Base-by-base conservation (phyloP, 2,113 vertebrate genomes). In the Poeciliopsis prolifica region DNA sequence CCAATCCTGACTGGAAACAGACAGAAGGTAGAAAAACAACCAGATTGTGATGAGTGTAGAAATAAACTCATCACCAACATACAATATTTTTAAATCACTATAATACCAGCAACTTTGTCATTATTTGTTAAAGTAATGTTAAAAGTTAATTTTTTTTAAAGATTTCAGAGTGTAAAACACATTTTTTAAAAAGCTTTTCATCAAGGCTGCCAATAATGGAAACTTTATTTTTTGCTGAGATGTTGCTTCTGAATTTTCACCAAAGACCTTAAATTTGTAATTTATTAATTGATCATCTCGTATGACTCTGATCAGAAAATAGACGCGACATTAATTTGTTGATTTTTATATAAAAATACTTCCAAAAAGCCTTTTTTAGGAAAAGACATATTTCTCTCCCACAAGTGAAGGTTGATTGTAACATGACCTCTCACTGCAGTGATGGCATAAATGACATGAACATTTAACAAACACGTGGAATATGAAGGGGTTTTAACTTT, bases 1-100 rank as follows among this genome's bases (percentile, higher is more conserved):
- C 90, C 87, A 6, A 93, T 92, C 80, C 89, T 89, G 85, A 90
- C 92, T 93, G 87, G 19, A 51, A 80, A 82, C 61, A 85, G 65
- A 85, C 42, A 80, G 65, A 77, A 71, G 2, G 68, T 2, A 75
- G 15, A 81, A 19, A 24, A 8, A 72, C 40, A 28, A 72, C 2
- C n/a, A 7, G 1, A 19, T 33, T 42, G 5, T 29, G 11, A 68
- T 24, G 3, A 0, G 1, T 24, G 30, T 1, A 70, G 40, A 54
- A 65, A 68, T 19, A 0, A 7, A 61, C 14, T n/a, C 9, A 1
- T 70, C 26, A n/a, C 13, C 35, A 37, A 12, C 10, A 37, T 11
- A 37, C 35, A 11, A 37, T 2, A 37, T 37, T 11, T 37, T 10
- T 37, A 37, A 37, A 37, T 37, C 35, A 37, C 35, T 11, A 37